phyloP scores from a whole-genome alignment of 2,113 vertebrate genomes.

The Chloropsis hardwickii region DNA sequence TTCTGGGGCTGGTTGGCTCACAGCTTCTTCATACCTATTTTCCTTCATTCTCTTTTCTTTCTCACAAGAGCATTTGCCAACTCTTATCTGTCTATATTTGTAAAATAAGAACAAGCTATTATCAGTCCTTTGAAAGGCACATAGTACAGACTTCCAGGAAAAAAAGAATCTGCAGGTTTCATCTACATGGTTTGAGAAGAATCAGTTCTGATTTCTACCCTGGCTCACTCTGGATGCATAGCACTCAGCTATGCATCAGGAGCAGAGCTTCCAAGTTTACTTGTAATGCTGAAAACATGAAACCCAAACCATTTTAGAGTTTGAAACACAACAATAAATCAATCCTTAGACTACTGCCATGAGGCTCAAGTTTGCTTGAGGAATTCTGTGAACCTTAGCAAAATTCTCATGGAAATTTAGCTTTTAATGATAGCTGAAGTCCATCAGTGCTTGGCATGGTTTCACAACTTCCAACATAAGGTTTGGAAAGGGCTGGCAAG shows the following conservation, averaged over 20 bases:
- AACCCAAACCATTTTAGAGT: background rate
- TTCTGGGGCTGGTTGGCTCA: slow-evolving; percentile 22
- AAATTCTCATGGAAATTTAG: background rate
- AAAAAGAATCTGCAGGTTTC: background rate
- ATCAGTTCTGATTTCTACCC: background rate
- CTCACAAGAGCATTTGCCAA: background rate
- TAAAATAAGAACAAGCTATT: background rate
- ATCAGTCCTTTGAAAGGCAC: background rate
- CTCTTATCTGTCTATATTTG: background rate
- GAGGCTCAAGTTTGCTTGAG: background rate
- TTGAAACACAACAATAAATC: background rate
- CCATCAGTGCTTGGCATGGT: background rate
- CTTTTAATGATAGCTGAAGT: background rate
- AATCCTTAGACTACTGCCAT: background rate
- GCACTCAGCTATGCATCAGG: background rate
- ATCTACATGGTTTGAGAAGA: background rate
- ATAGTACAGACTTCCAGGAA: background rate
- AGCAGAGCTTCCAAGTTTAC: background rate
- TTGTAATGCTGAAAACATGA: background rate
- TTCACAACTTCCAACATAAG: background rate
- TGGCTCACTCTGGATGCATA: background rate
- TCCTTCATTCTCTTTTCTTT: background rate
- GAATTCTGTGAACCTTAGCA: background rate
- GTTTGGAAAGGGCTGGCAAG: background rate
- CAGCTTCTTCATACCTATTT: background rate